Percentiles rank a stretch among this genome's conserved stretches.
Evolutionary conservation across 2,888 invertebrate species (phyloP).

Genomic region (Drosophila kuntzei): DNA sequence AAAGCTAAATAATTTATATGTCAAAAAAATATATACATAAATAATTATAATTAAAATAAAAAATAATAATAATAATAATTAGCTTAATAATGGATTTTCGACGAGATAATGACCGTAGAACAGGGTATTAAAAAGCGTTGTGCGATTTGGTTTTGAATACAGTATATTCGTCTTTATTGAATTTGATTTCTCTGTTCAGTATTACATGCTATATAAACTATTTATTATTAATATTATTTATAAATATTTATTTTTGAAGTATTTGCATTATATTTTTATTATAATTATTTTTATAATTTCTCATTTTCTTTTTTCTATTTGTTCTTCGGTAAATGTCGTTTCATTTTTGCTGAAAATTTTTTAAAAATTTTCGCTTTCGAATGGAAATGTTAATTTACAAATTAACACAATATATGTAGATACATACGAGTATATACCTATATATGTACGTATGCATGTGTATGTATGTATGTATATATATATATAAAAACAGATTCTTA

Average conservation of each 20-base stretch:
- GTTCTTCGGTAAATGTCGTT: slow-evolving; percentile 46
- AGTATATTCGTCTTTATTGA: slow-evolving; percentile 80
- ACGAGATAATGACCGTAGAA: too few relatives aligned
- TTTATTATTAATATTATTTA: slow-evolving; percentile 63
- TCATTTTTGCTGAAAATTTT: slow-evolving; percentile 31
- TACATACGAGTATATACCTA: slow-evolving; percentile 17
- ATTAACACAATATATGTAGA: slow-evolving; percentile 53
- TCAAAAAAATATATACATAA: neutral
- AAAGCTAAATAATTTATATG: neutral
- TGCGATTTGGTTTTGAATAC: slow-evolving; percentile 62
- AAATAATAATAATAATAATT: neutral
- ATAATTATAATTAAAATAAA: neutral
- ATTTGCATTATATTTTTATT: slow-evolving; percentile 36
- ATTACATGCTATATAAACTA: slow-evolving; percentile 80
- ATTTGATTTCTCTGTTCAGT: slow-evolving; percentile 78
- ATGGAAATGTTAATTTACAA: slow-evolving; percentile 62
- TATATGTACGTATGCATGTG: slow-evolving; percentile 19
- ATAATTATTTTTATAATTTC: slow-evolving; percentile 20
- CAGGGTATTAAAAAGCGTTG: neutral
- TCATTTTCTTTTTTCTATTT: slow-evolving; percentile 12
- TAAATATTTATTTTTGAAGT: slow-evolving; percentile 50
- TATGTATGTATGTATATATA: slow-evolving; percentile 32
- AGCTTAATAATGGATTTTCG: too few relatives aligned
- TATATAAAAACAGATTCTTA: slow-evolving; percentile 55
- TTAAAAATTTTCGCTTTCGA: slow-evolving; percentile 43